Percentiles rank a stretch among this genome's conserved stretches.
Evolutionary conservation across 2,113 vertebrate genomes (phyloP).

Genomic region (Actinemys pallida): DNA sequence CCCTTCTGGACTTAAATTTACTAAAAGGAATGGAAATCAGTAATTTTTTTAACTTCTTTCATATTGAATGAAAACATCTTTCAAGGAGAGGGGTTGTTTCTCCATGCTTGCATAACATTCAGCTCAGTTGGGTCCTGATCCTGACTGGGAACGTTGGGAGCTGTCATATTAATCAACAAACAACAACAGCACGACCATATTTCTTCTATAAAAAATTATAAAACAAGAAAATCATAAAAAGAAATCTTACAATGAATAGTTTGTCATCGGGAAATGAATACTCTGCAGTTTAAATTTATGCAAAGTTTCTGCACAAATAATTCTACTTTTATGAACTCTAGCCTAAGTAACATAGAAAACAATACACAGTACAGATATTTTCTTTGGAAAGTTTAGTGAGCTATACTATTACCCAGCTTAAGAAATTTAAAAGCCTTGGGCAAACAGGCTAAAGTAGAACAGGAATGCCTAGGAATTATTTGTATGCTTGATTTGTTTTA

Average conservation of each 20-base stretch:
- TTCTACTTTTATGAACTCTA: slow-evolving; percentile 19
- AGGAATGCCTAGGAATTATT: slow-evolving; percentile 79
- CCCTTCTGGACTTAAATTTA: not conserved
- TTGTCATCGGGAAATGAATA: fast-evolving
- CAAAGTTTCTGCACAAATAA: slow-evolving; percentile 12
- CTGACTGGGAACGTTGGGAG: not conserved
- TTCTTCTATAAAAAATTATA: not conserved
- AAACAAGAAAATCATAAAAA: not conserved
- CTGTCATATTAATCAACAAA: not conserved
- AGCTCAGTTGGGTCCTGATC: not conserved
- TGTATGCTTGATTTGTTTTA: slow-evolving; percentile 96
- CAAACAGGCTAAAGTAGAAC: slow-evolving; percentile 72
- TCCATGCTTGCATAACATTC: not conserved
- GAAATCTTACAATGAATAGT: not conserved
- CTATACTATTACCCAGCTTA: slow-evolving; percentile 71
- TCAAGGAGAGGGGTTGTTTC: not conserved
- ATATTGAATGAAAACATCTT: slow-evolving; percentile 46
- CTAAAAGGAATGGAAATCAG: slow-evolving; percentile 15
- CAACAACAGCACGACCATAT: not conserved
- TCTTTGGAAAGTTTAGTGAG: slow-evolving; percentile 71
- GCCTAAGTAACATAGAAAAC: slow-evolving; percentile 66
- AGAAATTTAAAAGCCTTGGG: slow-evolving; percentile 81
- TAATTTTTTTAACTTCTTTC: slow-evolving; percentile 33
- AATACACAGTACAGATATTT: slow-evolving; percentile 66
- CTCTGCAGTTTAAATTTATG: slow-evolving; percentile 15